These are phyloP conservation scores for Caenorhabditis panamensis DNA, from an alignment of 2,888 invertebrate species.

Conservation along the genomic window DNA sequence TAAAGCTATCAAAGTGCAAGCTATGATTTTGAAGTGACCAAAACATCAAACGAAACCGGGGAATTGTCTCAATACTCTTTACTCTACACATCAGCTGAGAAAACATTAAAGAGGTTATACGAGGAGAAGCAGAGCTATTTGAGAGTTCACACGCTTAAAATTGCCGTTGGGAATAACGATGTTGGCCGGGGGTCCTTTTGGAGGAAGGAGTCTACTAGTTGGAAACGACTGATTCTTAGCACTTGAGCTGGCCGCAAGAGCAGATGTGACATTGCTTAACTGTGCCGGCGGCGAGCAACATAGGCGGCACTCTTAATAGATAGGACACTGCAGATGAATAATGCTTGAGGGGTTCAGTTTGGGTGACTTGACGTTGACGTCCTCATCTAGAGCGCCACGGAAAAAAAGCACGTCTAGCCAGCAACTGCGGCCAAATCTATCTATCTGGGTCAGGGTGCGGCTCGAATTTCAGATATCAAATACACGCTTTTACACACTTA, in stretches of 20 bases:
- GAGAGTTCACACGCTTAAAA: constrained; percentile 64
- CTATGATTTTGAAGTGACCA: background rate
- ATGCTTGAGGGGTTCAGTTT: constrained; percentile 22
- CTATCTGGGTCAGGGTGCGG: constrained; percentile 4
- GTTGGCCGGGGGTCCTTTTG: constrained; percentile 26
- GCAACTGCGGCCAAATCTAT: constrained; percentile 21
- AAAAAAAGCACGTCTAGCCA: constrained; percentile 27
- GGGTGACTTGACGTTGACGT: constrained; percentile 31
- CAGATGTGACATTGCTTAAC: constrained; percentile 44
- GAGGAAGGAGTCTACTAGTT: constrained; percentile 36
- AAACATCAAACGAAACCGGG: background rate
- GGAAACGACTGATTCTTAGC: constrained; percentile 48
- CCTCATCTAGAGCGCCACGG: constrained; percentile 9
- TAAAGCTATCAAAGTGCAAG: too few species aligned
- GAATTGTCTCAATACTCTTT: constrained; percentile 19
- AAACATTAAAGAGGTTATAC: constrained; percentile 53
- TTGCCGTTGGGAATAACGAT: constrained; percentile 62
- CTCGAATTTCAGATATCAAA: constrained; percentile 56
- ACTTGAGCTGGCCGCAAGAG: constrained; percentile 29
- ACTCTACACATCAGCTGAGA: constrained; percentile 30
- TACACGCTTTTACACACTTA: constrained; percentile 60
- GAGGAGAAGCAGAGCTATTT: constrained; percentile 46
- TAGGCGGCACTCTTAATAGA: constrained; percentile 51
- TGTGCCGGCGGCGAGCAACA: constrained; percentile 37
- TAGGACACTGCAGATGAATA: constrained; percentile 37